Conservation (phyloP, 1,140 invertebrate genomes). For the Gonatopus flavifemur region DNA sequence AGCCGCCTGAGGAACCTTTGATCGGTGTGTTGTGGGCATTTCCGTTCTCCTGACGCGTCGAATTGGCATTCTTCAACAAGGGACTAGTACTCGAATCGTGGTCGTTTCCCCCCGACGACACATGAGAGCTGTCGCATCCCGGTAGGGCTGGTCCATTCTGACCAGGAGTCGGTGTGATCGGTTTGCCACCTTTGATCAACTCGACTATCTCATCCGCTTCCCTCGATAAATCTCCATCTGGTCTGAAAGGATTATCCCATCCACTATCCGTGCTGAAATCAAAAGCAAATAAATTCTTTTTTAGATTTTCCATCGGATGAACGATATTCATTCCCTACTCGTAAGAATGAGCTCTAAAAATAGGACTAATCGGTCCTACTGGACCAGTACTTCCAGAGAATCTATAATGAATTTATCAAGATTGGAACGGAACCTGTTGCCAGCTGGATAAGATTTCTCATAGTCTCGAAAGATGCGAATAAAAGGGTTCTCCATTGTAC, state of each 20-base stretch:
- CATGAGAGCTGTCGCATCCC: constrained; percentile 39
- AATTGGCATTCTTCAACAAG: constrained; percentile 42
- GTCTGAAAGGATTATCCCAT: constrained; percentile 96
- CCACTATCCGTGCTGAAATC: constrained; percentile 86
- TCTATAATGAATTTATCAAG: no score
- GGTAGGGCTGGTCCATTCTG: constrained; percentile 52
- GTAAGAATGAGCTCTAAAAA: no score
- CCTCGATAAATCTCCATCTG: constrained; percentile 89
- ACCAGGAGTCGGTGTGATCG: constrained; percentile 71
- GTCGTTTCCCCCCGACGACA: constrained; percentile 24
- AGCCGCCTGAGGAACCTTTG: constrained; percentile 37
- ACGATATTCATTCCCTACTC: no score
- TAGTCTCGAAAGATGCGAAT: no score
- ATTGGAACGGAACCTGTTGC: no score
- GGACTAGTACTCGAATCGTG: constrained; percentile 50
- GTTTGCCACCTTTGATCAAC: constrained; percentile 86
- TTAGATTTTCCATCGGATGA: neutral
- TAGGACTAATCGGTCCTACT: no score
- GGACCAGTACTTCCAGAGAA: no score
- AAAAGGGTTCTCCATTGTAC: no score
- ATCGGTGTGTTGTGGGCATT: constrained; percentile 53
- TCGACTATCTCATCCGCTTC: constrained; percentile 96
- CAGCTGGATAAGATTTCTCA: no score
- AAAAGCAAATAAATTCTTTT: constrained; percentile 6
- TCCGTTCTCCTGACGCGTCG: constrained; percentile 51